Conservation (phyloP, 2,888 invertebrate species). For the Nemoura dubitans region DNA sequence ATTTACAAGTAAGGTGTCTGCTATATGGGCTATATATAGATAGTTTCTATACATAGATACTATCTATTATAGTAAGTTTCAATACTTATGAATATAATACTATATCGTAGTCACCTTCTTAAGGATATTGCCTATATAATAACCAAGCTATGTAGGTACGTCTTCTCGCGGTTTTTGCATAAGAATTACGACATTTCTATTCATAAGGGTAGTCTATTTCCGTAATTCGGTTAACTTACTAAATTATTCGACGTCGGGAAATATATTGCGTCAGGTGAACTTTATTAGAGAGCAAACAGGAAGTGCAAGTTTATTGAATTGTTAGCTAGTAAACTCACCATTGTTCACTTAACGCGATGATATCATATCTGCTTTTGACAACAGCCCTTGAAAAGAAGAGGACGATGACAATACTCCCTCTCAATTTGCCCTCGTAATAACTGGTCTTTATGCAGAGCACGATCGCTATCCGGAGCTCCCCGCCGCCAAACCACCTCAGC, state of each 20-base stretch:
- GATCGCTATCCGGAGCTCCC: background rate
- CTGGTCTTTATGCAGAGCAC: background rate
- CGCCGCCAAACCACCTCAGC: background rate
- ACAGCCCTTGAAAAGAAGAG: constrained; percentile 27
- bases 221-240: background rate
- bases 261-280: background rate
- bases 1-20: constrained; percentile 1
- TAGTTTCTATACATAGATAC: background rate
- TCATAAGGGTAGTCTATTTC: background rate
- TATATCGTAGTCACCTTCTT: background rate
- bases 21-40: background rate
- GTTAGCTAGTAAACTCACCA: background rate
- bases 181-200: background rate
- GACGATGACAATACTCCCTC: background rate
- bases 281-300: background rate
- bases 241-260: background rate
- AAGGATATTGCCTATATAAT: too few species aligned
- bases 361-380: constrained; percentile 31
- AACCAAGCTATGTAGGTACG: too few species aligned
- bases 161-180: too few species aligned
- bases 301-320: background rate
- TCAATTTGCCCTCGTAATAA: constrained; percentile 15
- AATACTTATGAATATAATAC: too few species aligned
- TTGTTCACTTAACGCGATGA: background rate
- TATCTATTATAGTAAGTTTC: too few species aligned